A percentile compares a stretch with the other conserved stretches of the same genome.
phyloP scores from a whole-genome alignment of 2,113 vertebrate species.

The Tinamus guttatus region DNA sequence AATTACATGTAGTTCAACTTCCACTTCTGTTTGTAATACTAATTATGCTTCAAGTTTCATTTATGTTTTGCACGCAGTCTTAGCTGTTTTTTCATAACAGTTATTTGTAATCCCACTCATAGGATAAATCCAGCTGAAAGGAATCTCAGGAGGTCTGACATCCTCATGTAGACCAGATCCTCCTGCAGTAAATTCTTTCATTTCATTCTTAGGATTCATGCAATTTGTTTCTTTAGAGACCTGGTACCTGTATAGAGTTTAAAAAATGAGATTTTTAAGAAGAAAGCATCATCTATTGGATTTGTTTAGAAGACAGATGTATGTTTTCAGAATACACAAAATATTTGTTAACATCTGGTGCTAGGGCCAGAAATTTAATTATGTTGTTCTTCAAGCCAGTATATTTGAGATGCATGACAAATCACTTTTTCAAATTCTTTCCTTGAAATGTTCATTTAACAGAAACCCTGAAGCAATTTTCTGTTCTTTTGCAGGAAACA shows the following conservation, averaged over 20 bases:
- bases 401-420: not conserved
- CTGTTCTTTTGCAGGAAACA: not conserved
- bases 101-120: not conserved
- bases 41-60: not conserved
- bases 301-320: not conserved
- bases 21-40: not conserved
- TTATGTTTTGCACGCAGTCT: not conserved
- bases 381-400: not conserved
- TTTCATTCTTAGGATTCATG: not conserved
- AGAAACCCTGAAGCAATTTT: not conserved
- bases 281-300: not conserved
- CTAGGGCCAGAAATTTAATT: not conserved
- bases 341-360: not conserved
- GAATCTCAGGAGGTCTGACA: not conserved
- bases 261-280: not conserved
- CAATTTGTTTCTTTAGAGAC: not conserved
- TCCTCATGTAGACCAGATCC: not conserved
- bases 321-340: not conserved
- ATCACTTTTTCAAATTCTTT: not conserved
- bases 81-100: not conserved
- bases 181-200: not conserved
- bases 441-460: not conserved
- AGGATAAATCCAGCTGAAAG: not conserved
- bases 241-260: not conserved
- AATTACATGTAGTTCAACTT: not conserved